Conservation (phyloP, 2,888 invertebrate genomes). For the Amorpha juglandis region DNA sequence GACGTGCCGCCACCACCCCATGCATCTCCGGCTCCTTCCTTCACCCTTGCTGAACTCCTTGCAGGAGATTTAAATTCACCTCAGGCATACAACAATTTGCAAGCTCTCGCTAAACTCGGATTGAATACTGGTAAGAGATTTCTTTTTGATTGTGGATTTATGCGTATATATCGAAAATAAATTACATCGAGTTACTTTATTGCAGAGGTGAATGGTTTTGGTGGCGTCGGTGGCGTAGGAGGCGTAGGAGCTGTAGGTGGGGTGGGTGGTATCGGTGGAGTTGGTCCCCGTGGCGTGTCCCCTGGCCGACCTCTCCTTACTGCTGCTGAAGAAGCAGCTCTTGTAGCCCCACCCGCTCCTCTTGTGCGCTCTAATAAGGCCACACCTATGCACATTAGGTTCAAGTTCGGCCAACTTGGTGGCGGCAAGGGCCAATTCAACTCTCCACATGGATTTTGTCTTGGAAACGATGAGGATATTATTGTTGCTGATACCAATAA, state of each 20-base stretch:
- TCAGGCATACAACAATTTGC: constrained; percentile 94
- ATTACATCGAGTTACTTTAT: constrained; percentile 33
- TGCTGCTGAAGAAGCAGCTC: constrained; percentile 73
- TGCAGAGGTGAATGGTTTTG: constrained; percentile 79
- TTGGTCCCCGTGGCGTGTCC: constrained; percentile 82
- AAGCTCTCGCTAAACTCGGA: constrained; percentile 94
- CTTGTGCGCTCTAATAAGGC: constrained; percentile 88
- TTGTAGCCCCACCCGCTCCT: constrained; percentile 78
- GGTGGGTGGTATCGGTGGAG: constrained; percentile 75
- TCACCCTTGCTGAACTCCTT: constrained; percentile 90
- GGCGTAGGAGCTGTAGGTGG: constrained; percentile 68
- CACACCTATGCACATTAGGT: constrained; percentile 93
- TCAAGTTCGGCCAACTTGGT: constrained; percentile 97
- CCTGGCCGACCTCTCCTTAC: constrained; percentile 75
- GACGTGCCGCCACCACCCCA: constrained; percentile 82
- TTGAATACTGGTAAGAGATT: constrained; percentile 85
- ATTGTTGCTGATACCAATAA: constrained; percentile 98
- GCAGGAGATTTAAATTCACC: constrained; percentile 88
- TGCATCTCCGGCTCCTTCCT: constrained; percentile 86
- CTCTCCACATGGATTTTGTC: constrained; percentile 98
- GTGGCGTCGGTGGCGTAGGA: constrained; percentile 67
- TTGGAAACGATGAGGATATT: constrained; percentile 97
- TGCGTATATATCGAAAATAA: background rate
- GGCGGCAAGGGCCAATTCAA: constrained; percentile 97
- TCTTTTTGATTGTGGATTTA: background rate